A percentile compares a stretch with the other conserved stretches of the same genome.
Conservation (phyloP, 2,888 invertebrate genomes). For the Seira sanloemensis region DNA sequence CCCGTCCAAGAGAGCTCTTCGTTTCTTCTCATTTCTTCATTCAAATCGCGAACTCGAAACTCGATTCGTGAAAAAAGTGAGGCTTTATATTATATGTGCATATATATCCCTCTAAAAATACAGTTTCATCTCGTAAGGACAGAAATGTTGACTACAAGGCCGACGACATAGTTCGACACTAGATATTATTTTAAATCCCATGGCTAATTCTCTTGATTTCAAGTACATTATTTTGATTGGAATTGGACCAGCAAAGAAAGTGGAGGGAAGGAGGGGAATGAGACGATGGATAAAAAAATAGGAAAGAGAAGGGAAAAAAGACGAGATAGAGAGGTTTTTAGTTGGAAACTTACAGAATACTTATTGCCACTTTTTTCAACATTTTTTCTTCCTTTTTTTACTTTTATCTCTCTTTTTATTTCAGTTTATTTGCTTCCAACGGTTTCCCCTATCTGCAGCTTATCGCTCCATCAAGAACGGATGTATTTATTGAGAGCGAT, state of each 20-base stretch:
- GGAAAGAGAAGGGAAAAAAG: constrained; percentile 12
- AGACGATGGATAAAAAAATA: neutral
- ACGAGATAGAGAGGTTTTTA: neutral
- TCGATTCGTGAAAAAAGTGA: neutral
- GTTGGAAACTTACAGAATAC: constrained; percentile 14
- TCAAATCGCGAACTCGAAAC: constrained; percentile 27
- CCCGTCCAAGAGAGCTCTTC: neutral
- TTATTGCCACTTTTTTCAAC: constrained; percentile 40
- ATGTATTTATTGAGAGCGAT: neutral
- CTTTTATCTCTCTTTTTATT: neutral
- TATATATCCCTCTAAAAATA: neutral
- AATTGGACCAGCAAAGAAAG: constrained; percentile 40
- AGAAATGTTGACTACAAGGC: neutral
- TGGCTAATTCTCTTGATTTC: constrained; percentile 58
- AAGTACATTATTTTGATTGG: constrained; percentile 63
- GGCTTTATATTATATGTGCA: too few relatives aligned
- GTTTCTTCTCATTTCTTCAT: constrained; percentile 25
- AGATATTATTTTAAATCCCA: constrained; percentile 56
- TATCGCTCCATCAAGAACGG: constrained; percentile 44
- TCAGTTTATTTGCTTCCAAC: neutral
- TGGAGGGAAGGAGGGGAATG: neutral
- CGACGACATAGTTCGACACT: constrained; percentile 8
- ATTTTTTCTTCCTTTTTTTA: constrained; percentile 8
- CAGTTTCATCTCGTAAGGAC: neutral
- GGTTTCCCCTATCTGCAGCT: neutral